phyloP scores from a whole-genome alignment of 2,113 vertebrate species.

The Perccottus glenii region DNA sequence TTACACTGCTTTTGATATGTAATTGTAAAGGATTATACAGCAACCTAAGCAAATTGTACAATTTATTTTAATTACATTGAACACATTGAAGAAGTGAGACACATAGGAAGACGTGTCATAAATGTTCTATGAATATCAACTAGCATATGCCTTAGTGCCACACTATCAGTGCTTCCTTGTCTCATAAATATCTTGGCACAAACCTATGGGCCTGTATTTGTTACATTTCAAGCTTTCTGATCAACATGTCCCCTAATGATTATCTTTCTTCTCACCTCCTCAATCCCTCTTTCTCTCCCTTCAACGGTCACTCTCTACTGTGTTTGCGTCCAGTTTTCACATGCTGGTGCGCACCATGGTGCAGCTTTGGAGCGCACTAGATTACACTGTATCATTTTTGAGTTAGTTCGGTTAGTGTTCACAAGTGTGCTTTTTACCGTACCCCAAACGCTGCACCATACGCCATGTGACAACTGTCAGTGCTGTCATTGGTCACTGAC shows the following conservation, averaged over 20 bases:
- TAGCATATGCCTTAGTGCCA: constrained; percentile 33
- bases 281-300: constrained; percentile 21
- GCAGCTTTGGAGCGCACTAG: too few species aligned
- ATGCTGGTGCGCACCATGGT: too few species aligned
- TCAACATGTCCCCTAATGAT: constrained; percentile 51
- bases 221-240: constrained; percentile 48
- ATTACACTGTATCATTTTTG: too few species aligned
- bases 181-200: constrained; percentile 64
- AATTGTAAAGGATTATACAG: background rate
- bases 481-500: too few species aligned
- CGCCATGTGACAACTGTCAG: too few species aligned
- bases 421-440: too few species aligned
- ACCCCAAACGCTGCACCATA: too few species aligned
- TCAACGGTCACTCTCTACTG: constrained; percentile 23
- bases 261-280: constrained; percentile 31
- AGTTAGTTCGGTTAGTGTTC: too few species aligned
- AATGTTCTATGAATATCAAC: constrained; percentile 65
- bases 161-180: constrained; percentile 36
- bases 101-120: constrained; percentile 31
- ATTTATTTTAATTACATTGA: too few species aligned
- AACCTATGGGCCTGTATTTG: constrained; percentile 43
- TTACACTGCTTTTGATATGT: constrained; percentile 24
- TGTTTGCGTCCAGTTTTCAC: constrained; percentile 32
- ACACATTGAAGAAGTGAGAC: too few species aligned
- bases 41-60: too few species aligned